A percentile compares a stretch with the other conserved stretches of the same genome.
Evolutionary conservation across 2,888 invertebrate genomes (phyloP).

Genomic region (Mythimna impura): DNA sequence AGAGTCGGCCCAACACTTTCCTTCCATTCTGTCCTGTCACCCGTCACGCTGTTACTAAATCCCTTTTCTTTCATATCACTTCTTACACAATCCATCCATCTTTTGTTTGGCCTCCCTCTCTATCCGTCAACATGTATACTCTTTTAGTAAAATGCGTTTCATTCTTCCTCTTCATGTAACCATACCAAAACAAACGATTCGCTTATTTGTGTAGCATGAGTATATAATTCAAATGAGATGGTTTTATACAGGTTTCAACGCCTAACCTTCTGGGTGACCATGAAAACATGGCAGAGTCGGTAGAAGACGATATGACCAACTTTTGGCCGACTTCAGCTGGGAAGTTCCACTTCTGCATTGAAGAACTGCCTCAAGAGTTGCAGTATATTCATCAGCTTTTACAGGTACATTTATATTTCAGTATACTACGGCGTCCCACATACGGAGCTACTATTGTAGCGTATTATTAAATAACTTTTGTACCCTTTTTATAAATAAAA

Average conservation of each 20-base stretch:
- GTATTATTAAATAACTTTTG: background rate
- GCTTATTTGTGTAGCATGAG: background rate
- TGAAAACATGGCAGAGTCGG: constrained; percentile 93
- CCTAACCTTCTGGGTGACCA: constrained; percentile 94
- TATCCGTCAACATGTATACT: too few species aligned
- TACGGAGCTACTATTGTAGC: background rate
- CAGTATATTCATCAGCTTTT: constrained; percentile 98
- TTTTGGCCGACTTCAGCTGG: constrained; percentile 98
- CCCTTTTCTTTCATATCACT: too few species aligned
- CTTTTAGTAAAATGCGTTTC: too few species aligned
- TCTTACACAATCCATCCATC: too few species aligned
- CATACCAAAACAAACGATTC: too few species aligned
- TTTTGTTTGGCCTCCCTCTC: too few species aligned
- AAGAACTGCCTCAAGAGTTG: constrained; percentile 97
- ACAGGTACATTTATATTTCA: constrained; percentile 89
- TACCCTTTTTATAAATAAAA: too few species aligned
- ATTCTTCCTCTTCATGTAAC: too few species aligned
- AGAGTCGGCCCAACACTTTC: too few species aligned
- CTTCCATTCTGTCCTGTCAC: too few species aligned
- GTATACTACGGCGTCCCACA: background rate
- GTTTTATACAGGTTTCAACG: constrained; percentile 92
- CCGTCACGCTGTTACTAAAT: too few species aligned
- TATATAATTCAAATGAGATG: background rate
- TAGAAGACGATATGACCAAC: constrained; percentile 94
- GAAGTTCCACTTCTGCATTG: constrained; percentile 97